Conservation (phyloP, 2,888 invertebrate species). For the Rhingia rostrata region DNA sequence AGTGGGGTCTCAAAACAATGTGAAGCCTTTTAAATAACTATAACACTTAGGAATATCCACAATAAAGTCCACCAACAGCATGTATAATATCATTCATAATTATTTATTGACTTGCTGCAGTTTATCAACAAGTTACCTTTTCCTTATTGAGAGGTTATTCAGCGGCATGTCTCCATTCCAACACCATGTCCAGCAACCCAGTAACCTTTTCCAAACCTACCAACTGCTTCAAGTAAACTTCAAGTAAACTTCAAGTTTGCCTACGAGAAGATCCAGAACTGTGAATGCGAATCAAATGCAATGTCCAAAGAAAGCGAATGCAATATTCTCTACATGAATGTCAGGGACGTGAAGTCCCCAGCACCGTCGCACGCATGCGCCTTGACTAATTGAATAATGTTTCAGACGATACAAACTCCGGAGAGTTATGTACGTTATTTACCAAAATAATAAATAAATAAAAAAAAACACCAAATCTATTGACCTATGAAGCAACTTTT, state of each 20-base stretch:
- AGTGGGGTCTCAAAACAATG: too few species aligned
- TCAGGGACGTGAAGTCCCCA: conserved; percentile 46
- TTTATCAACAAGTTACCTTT: background rate
- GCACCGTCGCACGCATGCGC: background rate
- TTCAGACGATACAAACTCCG: conserved; percentile 3
- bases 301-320: conserved; percentile 50
- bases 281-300: background rate
- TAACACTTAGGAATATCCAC: too few species aligned
- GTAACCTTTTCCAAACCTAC: conserved; percentile 49
- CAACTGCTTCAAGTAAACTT: conserved; percentile 10
- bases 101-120: too few species aligned
- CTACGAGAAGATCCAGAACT: background rate
- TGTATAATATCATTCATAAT: too few species aligned
- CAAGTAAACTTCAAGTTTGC: conserved; percentile 9
- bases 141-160: conserved; percentile 5
- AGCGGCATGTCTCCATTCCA: conserved; percentile 1
- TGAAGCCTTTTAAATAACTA: too few species aligned
- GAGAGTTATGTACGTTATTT: conserved; percentile 47
- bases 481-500: conserved; percentile 69
- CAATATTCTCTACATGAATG: conserved; percentile 49
- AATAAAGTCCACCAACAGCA: too few species aligned
- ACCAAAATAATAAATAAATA: conserved; percentile 54
- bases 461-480: conserved; percentile 67
- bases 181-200: conserved; percentile 24
- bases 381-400: conserved; percentile 6